These are phyloP conservation scores for Mythimna loreyi DNA, from an alignment of 2,888 invertebrate genomes.

Conservation along the genomic window DNA sequence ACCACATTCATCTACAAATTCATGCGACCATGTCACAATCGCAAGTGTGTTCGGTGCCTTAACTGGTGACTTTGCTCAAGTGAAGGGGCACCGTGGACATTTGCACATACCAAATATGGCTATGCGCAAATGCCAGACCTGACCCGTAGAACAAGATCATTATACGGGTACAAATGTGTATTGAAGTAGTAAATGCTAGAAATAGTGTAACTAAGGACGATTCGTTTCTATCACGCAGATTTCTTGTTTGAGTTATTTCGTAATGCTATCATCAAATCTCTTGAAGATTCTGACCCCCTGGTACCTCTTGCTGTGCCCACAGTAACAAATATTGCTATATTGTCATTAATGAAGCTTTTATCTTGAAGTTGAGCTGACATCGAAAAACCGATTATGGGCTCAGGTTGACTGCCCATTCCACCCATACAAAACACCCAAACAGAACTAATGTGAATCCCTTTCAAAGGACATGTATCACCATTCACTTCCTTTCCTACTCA, in stretches of 20 bases:
- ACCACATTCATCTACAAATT: conserved; percentile 9
- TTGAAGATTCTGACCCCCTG: not conserved
- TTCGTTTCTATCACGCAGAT: not conserved
- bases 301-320: not conserved
- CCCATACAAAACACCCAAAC: too few relatives aligned
- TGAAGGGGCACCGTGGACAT: conserved; percentile 55
- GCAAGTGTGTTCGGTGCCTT: conserved; percentile 36
- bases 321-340: not conserved
- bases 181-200: conserved; percentile 15
- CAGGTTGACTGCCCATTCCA: too few relatives aligned
- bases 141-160: conserved; percentile 49
- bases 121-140: conserved; percentile 48
- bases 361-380: too few relatives aligned
- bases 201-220: not conserved
- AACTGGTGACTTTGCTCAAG: conserved; percentile 37
- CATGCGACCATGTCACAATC: conserved; percentile 26
- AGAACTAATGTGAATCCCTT: too few relatives aligned
- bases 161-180: conserved; percentile 14
- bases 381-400: too few relatives aligned
- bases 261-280: too few relatives aligned
- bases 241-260: not conserved
- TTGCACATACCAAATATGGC: conserved; percentile 56
- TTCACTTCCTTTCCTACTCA: too few relatives aligned
- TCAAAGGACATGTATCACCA: too few relatives aligned
- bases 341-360: not conserved